These are phyloP conservation scores for Rhingia campestris DNA, from an alignment of 2,888 invertebrate species.

Conservation along the genomic window DNA sequence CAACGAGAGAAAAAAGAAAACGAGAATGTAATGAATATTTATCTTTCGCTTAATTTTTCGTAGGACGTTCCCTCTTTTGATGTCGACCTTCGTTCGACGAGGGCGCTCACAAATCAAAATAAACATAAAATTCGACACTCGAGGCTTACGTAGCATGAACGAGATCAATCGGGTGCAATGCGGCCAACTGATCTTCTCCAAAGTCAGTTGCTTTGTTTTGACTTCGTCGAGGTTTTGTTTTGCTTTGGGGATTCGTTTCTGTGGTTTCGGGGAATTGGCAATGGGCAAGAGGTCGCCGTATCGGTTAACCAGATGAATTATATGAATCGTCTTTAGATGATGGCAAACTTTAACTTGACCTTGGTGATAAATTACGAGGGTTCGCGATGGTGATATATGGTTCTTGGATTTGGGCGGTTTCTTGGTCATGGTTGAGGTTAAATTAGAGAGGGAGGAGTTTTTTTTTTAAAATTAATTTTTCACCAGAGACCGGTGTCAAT, in stretches of 20 bases:
- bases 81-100: slow-evolving; percentile 57
- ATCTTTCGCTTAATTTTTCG: slow-evolving; percentile 59
- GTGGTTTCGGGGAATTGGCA: slow-evolving; percentile 49
- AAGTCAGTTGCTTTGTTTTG: slow-evolving; percentile 26
- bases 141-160: slow-evolving; percentile 32
- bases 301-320: slow-evolving; percentile 64
- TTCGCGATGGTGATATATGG: slow-evolving; percentile 17
- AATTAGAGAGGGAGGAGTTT: not conserved
- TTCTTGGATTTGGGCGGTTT: slow-evolving; percentile 10
- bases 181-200: slow-evolving; percentile 43
- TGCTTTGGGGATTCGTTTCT: not conserved
- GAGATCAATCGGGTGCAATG: not conserved
- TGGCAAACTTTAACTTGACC: slow-evolving; percentile 59
- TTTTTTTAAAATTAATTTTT: not conserved
- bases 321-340: slow-evolving; percentile 59
- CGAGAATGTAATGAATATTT: slow-evolving; percentile 53
- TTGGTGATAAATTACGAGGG: slow-evolving; percentile 51
- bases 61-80: slow-evolving; percentile 41
- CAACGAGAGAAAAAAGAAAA: slow-evolving; percentile 32
- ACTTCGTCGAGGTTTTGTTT: slow-evolving; percentile 17
- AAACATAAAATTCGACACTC: slow-evolving; percentile 38
- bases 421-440: slow-evolving; percentile 8
- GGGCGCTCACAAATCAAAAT: slow-evolving; percentile 67
- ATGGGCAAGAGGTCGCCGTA: slow-evolving; percentile 34
- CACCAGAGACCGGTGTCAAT: no score